Conservation (phyloP, 2,797 vertebrate species). For the Enteromius anoplus region DNA sequence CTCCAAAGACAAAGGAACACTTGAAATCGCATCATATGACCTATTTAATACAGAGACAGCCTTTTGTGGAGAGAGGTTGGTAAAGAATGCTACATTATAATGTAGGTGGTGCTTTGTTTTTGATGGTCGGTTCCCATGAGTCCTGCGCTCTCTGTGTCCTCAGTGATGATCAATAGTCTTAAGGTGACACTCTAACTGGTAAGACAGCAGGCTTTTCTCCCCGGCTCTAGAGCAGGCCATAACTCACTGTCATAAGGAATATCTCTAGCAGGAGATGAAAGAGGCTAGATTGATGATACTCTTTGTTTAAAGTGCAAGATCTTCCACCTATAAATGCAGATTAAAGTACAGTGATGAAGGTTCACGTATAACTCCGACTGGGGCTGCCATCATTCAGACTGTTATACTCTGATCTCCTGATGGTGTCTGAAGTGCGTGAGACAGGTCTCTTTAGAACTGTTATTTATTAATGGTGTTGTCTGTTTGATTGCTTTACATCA, state of each 20-base stretch:
- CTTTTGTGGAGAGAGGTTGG: neutral
- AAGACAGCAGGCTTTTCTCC: conserved; percentile 26
- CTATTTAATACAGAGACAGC: neutral
- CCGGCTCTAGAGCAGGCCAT: conserved; percentile 33
- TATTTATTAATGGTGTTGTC: neutral
- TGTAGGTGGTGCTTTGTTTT: neutral
- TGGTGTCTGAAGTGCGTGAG: neutral
- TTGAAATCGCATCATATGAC: too few relatives aligned
- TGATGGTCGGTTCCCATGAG: neutral
- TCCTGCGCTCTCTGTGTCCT: neutral
- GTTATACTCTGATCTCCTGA: neutral
- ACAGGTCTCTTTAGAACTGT: too few relatives aligned
- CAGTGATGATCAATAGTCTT: conserved; percentile 34
- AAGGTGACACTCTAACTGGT: conserved; percentile 28
- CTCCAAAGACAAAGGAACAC: too few relatives aligned
- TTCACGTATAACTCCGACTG: conserved; percentile 21
- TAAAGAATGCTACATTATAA: neutral
- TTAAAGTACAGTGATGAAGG: conserved; percentile 42
- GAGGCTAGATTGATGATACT: conserved; percentile 53
- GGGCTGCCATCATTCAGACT: conserved; percentile 7
- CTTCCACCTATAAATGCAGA: conserved; percentile 34
- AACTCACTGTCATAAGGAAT: conserved; percentile 56
- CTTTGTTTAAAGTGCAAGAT: conserved; percentile 32
- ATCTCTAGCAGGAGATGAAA: conserved; percentile 29
- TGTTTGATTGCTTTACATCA: neutral